Percentiles rank a stretch among this genome's conserved stretches.
These are phyloP conservation scores for Pseudoatta argentina DNA, from an alignment of 1,140 invertebrate genomes.

Conservation along the genomic window DNA sequence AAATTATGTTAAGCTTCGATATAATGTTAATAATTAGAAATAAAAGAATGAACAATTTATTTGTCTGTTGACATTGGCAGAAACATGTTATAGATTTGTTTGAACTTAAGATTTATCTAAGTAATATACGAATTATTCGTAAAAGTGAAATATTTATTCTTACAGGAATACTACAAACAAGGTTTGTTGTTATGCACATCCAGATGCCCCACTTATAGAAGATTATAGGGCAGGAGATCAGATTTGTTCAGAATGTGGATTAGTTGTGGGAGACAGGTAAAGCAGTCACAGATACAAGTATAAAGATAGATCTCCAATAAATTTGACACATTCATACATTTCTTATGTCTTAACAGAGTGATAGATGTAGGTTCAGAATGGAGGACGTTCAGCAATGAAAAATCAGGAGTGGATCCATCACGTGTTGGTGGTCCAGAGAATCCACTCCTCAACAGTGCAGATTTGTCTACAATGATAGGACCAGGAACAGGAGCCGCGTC, in stretches of 20 bases:
- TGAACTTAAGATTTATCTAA: neutral
- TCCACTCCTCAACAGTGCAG: conserved; percentile 97
- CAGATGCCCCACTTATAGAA: conserved; percentile 97
- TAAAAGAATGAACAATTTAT: neutral
- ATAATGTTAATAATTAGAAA: neutral
- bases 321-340: neutral
- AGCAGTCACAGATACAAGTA: neutral
- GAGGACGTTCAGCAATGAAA: conserved; percentile 99
- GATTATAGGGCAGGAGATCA: conserved; percentile 99
- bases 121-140: neutral
- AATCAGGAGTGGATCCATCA: conserved; percentile 98
- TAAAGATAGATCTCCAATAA: neutral
- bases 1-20: too few species aligned
- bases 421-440: conserved; percentile 99
- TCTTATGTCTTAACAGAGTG: conserved; percentile 88
- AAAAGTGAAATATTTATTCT: neutral
- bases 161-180: conserved; percentile 91
- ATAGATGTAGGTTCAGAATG: conserved; percentile 99
- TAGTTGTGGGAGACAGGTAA: conserved; percentile 99
- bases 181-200: conserved; percentile 97
- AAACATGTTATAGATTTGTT: neutral
- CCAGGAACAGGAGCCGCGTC: conserved; percentile 94
- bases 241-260: conserved; percentile 99
- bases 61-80: neutral
- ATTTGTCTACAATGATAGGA: conserved; percentile 99